phyloP scores from a whole-genome alignment of 2,113 vertebrate genomes.

The Trogon melanurus region DNA sequence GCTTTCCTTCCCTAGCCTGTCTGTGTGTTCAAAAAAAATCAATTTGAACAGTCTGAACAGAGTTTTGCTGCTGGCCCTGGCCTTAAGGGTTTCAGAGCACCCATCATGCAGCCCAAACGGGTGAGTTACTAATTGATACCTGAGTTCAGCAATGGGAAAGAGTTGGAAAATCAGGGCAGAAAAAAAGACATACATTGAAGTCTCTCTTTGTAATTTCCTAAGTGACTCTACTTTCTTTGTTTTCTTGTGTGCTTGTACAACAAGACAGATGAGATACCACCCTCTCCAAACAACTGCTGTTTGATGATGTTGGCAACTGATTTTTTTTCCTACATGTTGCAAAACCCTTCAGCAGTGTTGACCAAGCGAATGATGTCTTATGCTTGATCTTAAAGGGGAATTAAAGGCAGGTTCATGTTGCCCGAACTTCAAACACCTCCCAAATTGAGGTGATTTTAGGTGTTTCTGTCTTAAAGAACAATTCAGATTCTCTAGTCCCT shows the following conservation, averaged over 20 bases:
- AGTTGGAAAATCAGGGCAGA: constrained; percentile 22
- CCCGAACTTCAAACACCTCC: background rate
- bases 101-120: background rate
- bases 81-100: constrained; percentile 8
- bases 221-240: background rate
- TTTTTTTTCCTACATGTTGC: background rate
- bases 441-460: background rate
- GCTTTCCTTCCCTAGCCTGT: background rate
- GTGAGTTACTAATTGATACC: constrained; percentile 20
- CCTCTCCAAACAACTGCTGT: background rate
- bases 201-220: background rate
- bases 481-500: background rate
- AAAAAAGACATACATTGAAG: background rate
- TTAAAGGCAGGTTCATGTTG: background rate
- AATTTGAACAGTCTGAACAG: constrained; percentile 3
- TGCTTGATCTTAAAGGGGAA: background rate
- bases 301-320: background rate
- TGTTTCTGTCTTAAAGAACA: background rate
- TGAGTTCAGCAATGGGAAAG: background rate
- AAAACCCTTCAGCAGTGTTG: background rate
- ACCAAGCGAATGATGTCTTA: background rate
- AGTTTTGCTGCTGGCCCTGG: background rate
- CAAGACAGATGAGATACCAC: background rate
- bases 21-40: constrained; percentile 25
- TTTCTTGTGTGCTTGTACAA: background rate